Evolutionary conservation across 2,113 vertebrate species (phyloP).

Genomic region (Geothlypis trichas): DNA sequence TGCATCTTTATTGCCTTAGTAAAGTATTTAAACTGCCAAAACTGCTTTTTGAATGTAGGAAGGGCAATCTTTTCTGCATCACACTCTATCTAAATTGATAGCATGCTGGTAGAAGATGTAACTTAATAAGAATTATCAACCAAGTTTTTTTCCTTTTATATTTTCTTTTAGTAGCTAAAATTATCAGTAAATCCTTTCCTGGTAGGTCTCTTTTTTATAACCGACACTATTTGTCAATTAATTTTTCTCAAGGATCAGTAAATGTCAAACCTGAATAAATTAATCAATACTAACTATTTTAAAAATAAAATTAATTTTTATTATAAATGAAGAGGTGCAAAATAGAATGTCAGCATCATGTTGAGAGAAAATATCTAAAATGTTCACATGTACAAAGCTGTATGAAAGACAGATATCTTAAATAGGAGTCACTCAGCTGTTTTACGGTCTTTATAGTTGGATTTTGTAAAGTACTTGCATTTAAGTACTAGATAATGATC

Average conservation of each 20-base stretch:
- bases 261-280: neutral
- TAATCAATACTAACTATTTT: neutral
- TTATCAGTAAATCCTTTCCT: neutral
- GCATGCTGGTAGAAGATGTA: neutral
- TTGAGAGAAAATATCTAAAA: neutral
- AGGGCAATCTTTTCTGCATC: neutral
- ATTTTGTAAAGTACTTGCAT: neutral
- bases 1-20: slow-evolving; percentile 28
- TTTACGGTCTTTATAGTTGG: neutral
- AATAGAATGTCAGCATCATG: neutral
- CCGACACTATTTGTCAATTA: neutral
- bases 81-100: neutral
- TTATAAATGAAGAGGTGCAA: neutral
- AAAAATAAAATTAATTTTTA: neutral
- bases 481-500: neutral
- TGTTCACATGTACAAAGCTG: neutral
- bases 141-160: neutral
- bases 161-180: neutral
- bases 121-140: neutral
- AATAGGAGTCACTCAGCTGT: neutral
- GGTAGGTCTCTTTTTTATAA: neutral
- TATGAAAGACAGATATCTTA: neutral
- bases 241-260: neutral
- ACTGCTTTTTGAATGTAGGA: neutral
- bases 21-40: slow-evolving; percentile 3